Conservation (phyloP, 2,113 vertebrate genomes). For the Eubucco bourcierii region DNA sequence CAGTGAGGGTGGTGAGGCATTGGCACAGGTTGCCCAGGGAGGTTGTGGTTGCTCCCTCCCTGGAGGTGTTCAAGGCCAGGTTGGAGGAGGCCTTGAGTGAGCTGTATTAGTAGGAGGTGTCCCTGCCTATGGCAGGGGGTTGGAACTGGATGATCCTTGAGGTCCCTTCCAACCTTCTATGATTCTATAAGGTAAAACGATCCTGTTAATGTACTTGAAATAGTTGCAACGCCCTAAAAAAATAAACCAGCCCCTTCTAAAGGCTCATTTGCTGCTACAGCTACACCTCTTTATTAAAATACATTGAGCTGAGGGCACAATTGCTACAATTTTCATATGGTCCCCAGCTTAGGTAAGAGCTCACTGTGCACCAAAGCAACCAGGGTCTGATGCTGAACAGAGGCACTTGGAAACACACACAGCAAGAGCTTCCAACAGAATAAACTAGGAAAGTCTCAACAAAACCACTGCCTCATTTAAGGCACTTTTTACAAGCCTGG, state of each 20-base stretch:
- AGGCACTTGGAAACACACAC: too few relatives aligned
- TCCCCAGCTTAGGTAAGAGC: neutral
- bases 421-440: neutral
- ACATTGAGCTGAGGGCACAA: neutral
- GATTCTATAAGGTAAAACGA: constrained; percentile 20
- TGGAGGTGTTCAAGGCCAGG: too few relatives aligned
- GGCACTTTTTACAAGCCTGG: neutral
- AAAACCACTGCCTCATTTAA: neutral
- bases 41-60: too few relatives aligned
- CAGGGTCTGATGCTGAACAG: too few relatives aligned
- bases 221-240: constrained; percentile 59
- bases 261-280: constrained; percentile 44
- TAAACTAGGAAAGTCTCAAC: neutral
- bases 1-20: too few relatives aligned
- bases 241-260: neutral
- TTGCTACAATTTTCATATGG: neutral
- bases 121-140: too few relatives aligned
- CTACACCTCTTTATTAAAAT: constrained; percentile 23
- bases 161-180: too few relatives aligned
- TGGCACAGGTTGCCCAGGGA: too few relatives aligned
- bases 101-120: too few relatives aligned
- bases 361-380: too few relatives aligned
- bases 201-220: constrained; percentile 57
- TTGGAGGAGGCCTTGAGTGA: too few relatives aligned
- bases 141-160: too few relatives aligned